These are phyloP conservation scores for Metacarcinus magister DNA, from an alignment of 2,888 invertebrate genomes.

Conservation along the genomic window DNA sequence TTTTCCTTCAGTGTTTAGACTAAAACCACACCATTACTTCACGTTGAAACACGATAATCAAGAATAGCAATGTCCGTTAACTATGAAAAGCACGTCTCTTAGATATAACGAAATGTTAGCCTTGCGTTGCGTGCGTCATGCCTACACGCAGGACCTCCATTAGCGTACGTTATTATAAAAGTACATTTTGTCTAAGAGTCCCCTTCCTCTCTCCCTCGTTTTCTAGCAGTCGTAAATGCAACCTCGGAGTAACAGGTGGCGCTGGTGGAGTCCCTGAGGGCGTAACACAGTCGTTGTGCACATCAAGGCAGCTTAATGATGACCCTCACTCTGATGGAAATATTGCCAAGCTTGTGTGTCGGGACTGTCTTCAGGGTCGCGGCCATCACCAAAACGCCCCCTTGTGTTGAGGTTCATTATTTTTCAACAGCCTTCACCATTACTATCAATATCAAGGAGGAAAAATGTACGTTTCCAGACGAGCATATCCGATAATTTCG, in stretches of 20 bases:
- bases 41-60: no score
- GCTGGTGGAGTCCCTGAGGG: conserved; percentile 3
- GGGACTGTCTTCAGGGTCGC: neutral
- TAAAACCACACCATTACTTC: neutral
- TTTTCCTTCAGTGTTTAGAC: neutral
- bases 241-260: neutral
- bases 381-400: neutral
- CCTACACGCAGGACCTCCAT: neutral
- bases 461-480: neutral
- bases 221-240: neutral
- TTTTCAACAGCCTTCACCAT: conserved; percentile 29
- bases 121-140: neutral
- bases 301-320: neutral
- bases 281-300: neutral
- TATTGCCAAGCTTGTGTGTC: neutral
- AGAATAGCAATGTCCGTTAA: neutral
- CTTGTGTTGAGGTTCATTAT: neutral
- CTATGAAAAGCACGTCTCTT: neutral
- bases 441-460: neutral
- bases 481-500: conserved; percentile 7
- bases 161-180: neutral
- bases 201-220: neutral
- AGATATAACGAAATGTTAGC: neutral
- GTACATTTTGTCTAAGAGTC: neutral
- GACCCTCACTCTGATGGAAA: neutral